Conservation (phyloP, 2,113 vertebrate species). For the Lophotis ruficrista region DNA sequence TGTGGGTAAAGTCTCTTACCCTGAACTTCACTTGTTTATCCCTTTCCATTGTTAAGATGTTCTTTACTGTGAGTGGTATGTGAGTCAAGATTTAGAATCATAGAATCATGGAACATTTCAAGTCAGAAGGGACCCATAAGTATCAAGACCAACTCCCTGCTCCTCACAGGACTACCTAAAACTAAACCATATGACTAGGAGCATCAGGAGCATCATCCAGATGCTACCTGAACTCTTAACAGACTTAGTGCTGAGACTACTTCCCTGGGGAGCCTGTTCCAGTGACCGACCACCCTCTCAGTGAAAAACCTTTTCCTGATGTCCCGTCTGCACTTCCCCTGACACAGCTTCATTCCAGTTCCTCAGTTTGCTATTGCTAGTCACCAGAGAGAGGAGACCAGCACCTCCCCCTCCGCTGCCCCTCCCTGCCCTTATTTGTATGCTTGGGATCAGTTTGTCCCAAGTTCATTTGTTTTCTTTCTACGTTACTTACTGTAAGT, state of each 20-base stretch:
- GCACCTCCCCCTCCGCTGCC: background rate
- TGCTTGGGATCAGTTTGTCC: background rate
- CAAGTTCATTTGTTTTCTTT: background rate
- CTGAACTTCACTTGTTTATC: background rate
- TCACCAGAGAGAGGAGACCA: background rate
- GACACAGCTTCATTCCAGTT: background rate
- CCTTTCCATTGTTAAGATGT: background rate
- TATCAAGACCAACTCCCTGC: background rate
- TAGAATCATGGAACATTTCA: no score
- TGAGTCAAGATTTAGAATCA: background rate
- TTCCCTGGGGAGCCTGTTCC: background rate
- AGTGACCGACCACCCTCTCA: rapidly evolving
- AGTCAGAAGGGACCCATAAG: background rate
- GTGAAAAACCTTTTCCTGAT: background rate
- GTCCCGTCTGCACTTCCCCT: background rate
- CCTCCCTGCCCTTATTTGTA: background rate
- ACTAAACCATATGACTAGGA: background rate
- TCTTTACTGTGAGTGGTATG: background rate
- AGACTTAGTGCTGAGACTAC: background rate
- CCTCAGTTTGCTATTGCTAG: rapidly evolving
- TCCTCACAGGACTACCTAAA: background rate
- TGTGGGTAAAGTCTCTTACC: background rate
- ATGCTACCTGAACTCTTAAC: background rate
- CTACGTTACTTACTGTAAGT: background rate
- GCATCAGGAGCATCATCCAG: rapidly evolving